phyloP scores from a whole-genome alignment of 2,888 invertebrate genomes.

The Lepidocyrtinus sp. region DNA sequence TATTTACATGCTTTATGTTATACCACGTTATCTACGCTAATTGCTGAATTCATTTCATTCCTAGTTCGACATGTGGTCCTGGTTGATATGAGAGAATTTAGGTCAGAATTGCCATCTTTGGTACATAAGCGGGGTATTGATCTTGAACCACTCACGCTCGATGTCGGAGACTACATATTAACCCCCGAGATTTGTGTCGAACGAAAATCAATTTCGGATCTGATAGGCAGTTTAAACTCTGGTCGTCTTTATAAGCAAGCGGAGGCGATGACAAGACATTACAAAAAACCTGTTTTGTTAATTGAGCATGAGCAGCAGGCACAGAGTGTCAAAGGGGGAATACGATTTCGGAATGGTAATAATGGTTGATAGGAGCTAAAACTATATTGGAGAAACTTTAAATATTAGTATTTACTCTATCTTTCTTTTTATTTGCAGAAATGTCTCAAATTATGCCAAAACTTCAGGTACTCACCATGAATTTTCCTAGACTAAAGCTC shows the following conservation, averaged over 20 bases:
- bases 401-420: neutral
- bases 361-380: neutral
- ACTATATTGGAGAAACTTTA: neutral
- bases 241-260: conserved; percentile 95
- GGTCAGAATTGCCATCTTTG: conserved; percentile 94
- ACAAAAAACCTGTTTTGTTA: conserved; percentile 88
- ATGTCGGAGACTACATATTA: conserved; percentile 94
- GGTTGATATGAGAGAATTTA: conserved; percentile 98
- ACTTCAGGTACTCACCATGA: conserved; percentile 91
- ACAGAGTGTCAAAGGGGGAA: conserved; percentile 87
- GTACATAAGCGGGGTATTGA: conserved; percentile 94
- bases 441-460: conserved; percentile 82
- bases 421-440: conserved; percentile 56
- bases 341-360: conserved; percentile 62
- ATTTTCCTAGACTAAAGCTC: conserved; percentile 92
- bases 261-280: conserved; percentile 92
- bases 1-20: neutral
- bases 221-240: conserved; percentile 94
- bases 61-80: conserved; percentile 74
- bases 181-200: conserved; percentile 98
- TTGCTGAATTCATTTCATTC: neutral
- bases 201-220: conserved; percentile 95
- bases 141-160: conserved; percentile 89
- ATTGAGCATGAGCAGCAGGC: conserved; percentile 97
- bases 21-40: neutral